These are phyloP conservation scores for Sebastes vulpes DNA, from an alignment of 2,797 vertebrate genomes.

Conservation along the genomic window DNA sequence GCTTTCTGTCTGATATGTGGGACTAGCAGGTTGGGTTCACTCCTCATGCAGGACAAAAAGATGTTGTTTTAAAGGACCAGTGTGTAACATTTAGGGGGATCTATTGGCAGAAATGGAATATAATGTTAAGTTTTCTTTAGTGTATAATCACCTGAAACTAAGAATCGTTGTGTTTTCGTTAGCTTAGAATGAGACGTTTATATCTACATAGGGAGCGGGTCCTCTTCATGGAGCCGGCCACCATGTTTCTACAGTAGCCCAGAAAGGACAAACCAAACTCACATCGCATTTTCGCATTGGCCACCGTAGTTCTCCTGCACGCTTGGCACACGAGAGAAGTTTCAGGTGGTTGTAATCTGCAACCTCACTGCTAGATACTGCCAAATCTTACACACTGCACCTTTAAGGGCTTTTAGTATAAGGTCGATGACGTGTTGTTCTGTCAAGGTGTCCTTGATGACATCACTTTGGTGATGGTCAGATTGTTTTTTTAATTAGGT, in stretches of 20 bases:
- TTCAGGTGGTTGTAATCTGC: not conserved
- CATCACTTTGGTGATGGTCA: conserved; percentile 76
- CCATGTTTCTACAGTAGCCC: not conserved
- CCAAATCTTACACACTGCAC: not conserved
- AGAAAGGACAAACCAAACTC: not conserved
- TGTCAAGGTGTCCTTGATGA: conserved; percentile 39
- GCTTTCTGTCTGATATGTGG: conserved; percentile 73
- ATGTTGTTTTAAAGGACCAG: not conserved
- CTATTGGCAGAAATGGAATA: not conserved
- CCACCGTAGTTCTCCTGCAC: too few relatives aligned
- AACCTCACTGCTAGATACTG: not conserved
- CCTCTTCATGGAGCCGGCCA: too few relatives aligned
- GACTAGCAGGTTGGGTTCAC: conserved; percentile 38
- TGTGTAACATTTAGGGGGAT: not conserved
- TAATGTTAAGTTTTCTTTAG: not conserved
- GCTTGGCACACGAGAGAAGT: too few relatives aligned
- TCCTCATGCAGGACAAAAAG: conserved; percentile 9
- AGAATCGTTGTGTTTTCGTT: not conserved
- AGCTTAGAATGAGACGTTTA: not conserved
- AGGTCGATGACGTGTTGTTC: conserved; percentile 10
- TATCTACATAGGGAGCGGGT: not conserved
- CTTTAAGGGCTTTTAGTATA: conserved; percentile 9
- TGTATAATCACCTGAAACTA: not conserved
- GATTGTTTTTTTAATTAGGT: conserved; percentile 73
- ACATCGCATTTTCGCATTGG: too few relatives aligned